Base-by-base conservation (phyloP, 2,888 invertebrate genomes). In the Drosophila diplacantha region DNA sequence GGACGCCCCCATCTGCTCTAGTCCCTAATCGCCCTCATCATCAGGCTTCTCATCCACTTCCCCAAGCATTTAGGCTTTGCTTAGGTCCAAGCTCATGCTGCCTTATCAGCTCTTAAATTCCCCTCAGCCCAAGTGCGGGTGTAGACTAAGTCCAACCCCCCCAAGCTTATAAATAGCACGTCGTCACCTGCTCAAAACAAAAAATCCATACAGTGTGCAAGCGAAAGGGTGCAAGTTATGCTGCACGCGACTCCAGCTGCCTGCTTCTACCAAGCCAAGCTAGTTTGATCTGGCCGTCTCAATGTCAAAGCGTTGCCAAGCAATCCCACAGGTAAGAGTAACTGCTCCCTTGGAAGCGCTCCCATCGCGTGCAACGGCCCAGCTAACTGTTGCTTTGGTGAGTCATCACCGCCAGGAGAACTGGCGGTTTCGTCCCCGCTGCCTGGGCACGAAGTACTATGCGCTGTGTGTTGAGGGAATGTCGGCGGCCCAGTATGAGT, bases 361-460 rank as follows among this genome's bases (percentile, higher is more conserved):
- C 35, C 20, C 57, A 65, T 81, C 71, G 81, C 75, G 81, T 76
- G 81, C 55, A 73, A 73, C 53, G 65, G 55, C 58, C 43, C 46
- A 64, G 31, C 58, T 69, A 75, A 72, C 79, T 78, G 76, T 77
- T 77, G 81, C 75, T 75, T 63, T 57, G 46, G 18, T 66, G 67
- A 66, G 31, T 66, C 65, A 66, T 58, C 41, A 32, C 32, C 11
- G 11, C 20, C 11, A 16, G 29, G 41, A 16, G 24, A n/a, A 37
- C n/a, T 37, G 12, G 31, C 26, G n/a, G 20, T 29, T 29, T 18
- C 11, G 12, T 18, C 18, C 18, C 22, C 38, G 16, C 31, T 14
- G 58, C 20, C 26, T 29, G 18, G 14, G 20, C 32, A 32, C 16
- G 24, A 16, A 26, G 20, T 11, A 8, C 3, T 4, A 3, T n/a